These are phyloP conservation scores for Orthonychiurus folsomi DNA, from an alignment of 2,888 invertebrate genomes.

Conservation along the genomic window DNA sequence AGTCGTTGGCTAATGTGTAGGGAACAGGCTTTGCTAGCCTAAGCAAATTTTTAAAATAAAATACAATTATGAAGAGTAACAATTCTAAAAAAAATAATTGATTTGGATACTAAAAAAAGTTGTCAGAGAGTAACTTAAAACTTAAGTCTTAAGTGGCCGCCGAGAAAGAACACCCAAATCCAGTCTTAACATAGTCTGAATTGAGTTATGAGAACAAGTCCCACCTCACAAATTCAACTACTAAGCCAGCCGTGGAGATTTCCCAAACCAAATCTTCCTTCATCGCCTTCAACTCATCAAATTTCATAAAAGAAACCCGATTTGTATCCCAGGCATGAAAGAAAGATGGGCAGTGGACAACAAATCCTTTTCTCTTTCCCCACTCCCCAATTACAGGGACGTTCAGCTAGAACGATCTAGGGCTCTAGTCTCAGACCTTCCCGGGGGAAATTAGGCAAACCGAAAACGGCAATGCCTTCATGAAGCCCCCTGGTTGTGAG, in stretches of 20 bases:
- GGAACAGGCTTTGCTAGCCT: constrained; percentile 60
- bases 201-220: constrained; percentile 35
- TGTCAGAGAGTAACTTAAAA: too few relatives aligned
- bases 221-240: constrained; percentile 40
- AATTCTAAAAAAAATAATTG: too few relatives aligned
- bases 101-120: too few relatives aligned
- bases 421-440: constrained; percentile 41
- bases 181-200: constrained; percentile 41
- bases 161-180: constrained; percentile 22
- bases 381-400: constrained; percentile 34
- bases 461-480: neutral
- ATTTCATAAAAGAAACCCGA: neutral
- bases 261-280: constrained; percentile 32
- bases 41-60: too few relatives aligned
- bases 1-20: constrained; percentile 80
- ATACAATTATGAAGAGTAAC: too few relatives aligned
- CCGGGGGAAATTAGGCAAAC: constrained; percentile 30
- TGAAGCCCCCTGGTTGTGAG: constrained; percentile 36
- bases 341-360: constrained; percentile 21
- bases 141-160: too few relatives aligned
- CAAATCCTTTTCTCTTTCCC: constrained; percentile 38
- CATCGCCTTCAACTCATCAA: constrained; percentile 31
- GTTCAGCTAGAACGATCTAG: constrained; percentile 36
- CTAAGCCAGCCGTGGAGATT: constrained; percentile 36
- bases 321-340: constrained; percentile 31